Conservation (phyloP, 2,113 vertebrate genomes). For the Psophia crepitans region DNA sequence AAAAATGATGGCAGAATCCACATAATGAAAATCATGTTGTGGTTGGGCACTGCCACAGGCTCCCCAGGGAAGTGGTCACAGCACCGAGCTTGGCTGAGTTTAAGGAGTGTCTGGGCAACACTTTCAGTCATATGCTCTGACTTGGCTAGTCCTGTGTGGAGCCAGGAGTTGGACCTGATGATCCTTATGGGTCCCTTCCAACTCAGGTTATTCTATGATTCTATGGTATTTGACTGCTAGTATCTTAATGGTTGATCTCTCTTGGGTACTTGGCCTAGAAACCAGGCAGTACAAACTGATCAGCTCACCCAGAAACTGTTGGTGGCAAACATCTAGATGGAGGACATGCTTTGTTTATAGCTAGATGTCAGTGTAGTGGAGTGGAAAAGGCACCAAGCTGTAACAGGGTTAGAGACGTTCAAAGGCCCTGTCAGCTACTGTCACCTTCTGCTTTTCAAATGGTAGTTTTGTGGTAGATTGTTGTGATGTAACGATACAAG, state of each 20-base stretch:
- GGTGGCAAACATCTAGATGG: not conserved
- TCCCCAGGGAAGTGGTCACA: too few relatives aligned
- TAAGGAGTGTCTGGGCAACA: too few relatives aligned
- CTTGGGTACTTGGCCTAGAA: not conserved
- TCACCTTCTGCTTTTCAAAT: not conserved
- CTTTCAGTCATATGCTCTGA: too few relatives aligned
- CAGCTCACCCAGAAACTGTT: not conserved
- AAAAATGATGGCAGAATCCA: not conserved
- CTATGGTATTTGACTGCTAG: not conserved
- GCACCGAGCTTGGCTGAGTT: too few relatives aligned
- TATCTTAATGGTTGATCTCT: not conserved
- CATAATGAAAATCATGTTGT: not conserved
- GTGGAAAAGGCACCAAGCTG: not conserved
- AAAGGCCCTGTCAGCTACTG: not conserved
- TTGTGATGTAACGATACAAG: not conserved
- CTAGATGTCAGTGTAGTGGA: rapidly evolving
- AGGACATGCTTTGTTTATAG: not conserved
- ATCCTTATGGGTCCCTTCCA: too few relatives aligned
- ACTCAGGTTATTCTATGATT: too few relatives aligned
- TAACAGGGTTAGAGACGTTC: not conserved
- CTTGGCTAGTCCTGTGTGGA: too few relatives aligned
- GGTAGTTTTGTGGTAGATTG: not conserved
- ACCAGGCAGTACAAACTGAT: not conserved
- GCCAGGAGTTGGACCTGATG: too few relatives aligned
- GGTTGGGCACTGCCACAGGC: too few relatives aligned